A percentile compares a stretch with the other conserved stretches of the same genome.
phyloP scores from a whole-genome alignment of 2,113 vertebrate genomes.

The Scomber scombrus region DNA sequence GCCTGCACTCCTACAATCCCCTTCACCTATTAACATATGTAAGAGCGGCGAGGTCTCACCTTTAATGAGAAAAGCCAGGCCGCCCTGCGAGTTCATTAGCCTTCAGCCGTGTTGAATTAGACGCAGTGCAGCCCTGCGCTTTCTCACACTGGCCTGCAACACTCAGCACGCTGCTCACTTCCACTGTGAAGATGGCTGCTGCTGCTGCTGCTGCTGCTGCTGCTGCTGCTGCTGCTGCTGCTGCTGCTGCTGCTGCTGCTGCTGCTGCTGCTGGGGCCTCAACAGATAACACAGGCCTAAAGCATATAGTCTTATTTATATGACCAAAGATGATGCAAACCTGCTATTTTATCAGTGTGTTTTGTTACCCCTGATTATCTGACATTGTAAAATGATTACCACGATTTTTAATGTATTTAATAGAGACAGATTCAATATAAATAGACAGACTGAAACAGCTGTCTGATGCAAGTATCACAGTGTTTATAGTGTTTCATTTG shows the following conservation, averaged over 20 bases:
- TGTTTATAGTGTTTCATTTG: no score
- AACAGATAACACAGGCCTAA: not conserved
- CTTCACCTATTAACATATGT: conserved; percentile 68
- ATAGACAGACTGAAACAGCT: no score
- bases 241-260: not conserved
- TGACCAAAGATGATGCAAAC: no score
- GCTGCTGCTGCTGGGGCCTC: not conserved
- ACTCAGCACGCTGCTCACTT: conserved; percentile 22
- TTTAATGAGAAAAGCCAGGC: conserved; percentile 78
- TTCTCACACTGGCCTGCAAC: conserved; percentile 30
- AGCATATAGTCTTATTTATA: not conserved
- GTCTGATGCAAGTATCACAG: no score
- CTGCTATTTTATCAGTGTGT: no score
- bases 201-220: no score
- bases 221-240: no score
- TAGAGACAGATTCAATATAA: no score
- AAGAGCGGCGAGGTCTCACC: conserved; percentile 68
- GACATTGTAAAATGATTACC: no score
- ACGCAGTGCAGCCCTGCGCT: conserved; percentile 34
- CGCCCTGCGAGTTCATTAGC: conserved; percentile 62
- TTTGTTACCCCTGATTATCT: no score
- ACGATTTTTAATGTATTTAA: no score
- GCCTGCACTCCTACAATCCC: conserved; percentile 39
- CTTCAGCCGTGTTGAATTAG: conserved; percentile 72
- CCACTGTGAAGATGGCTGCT: not conserved